A percentile compares a stretch with the other conserved stretches of the same genome.
These are phyloP conservation scores for Drosophila nasuta DNA, from an alignment of 1,140 invertebrate species.

Conservation along the genomic window DNA sequence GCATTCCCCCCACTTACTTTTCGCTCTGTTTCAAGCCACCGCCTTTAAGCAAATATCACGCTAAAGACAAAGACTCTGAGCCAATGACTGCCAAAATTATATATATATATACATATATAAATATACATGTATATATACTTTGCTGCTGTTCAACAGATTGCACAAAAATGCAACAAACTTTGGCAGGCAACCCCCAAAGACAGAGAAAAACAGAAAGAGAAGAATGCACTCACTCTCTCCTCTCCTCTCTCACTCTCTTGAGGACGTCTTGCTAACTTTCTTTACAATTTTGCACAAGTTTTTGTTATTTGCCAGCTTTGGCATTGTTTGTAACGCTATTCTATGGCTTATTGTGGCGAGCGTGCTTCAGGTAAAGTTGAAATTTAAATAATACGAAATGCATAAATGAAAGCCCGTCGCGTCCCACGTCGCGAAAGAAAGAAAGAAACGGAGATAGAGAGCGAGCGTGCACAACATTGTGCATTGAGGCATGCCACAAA, in stretches of 20 bases:
- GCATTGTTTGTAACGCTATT: constrained; percentile 68
- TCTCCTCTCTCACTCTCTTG: background rate
- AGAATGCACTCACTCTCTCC: background rate
- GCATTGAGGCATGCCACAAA: constrained; percentile 54
- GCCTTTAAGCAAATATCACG: constrained; percentile 47
- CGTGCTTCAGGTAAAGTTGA: constrained; percentile 62
- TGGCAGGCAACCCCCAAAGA: background rate
- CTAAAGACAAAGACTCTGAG: constrained; percentile 8
- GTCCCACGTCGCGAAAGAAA: background rate
- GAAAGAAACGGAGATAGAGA: background rate
- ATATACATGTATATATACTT: constrained; percentile 18
- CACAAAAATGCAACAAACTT: constrained; percentile 59
- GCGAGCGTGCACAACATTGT: constrained; percentile 46
- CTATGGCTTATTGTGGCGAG: constrained; percentile 69
- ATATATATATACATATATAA: constrained; percentile 12
- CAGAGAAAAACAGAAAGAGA: background rate
- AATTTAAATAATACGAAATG: constrained; percentile 71
- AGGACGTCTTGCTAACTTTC: constrained; percentile 52
- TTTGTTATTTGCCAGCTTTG: constrained; percentile 62
- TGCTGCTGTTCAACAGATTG: constrained; percentile 68
- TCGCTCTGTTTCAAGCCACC: background rate
- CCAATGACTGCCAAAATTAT: constrained; percentile 37
- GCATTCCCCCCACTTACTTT: constrained; percentile 7
- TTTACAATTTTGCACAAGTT: constrained; percentile 50
- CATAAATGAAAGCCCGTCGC: constrained; percentile 11